These are phyloP conservation scores for Uromys caudimaculatus DNA, from an alignment of 2,797 vertebrate genomes.

Conservation along the genomic window DNA sequence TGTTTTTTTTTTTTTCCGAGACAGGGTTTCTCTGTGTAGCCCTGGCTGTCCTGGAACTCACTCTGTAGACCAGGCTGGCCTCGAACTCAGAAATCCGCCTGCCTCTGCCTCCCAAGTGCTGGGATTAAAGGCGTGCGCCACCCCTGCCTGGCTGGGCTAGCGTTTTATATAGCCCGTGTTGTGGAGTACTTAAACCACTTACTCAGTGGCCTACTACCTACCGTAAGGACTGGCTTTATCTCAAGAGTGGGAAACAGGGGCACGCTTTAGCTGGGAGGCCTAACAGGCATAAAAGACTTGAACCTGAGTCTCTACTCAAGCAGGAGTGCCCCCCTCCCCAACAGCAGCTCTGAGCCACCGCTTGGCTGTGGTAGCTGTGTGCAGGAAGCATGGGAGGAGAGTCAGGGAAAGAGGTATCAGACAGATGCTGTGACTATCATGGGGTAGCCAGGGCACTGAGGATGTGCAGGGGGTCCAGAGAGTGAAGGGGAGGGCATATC, in stretches of 20 bases:
- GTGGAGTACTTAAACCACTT: background rate
- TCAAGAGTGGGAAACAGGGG: background rate
- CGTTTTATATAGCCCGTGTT: background rate
- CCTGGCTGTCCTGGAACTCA: too few relatives aligned
- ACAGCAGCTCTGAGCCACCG: background rate
- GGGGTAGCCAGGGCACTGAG: too few relatives aligned
- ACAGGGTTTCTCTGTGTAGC: too few relatives aligned
- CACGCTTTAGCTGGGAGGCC: background rate
- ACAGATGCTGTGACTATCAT: background rate
- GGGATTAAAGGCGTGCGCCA: too few relatives aligned
- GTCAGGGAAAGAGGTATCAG: background rate
- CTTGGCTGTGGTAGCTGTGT: background rate
- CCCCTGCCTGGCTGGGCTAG: too few relatives aligned
- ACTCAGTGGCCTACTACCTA: background rate
- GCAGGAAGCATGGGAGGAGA: background rate
- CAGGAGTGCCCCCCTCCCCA: background rate
- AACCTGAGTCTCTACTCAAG: background rate
- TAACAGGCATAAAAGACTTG: background rate
- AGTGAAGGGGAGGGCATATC: too few relatives aligned
- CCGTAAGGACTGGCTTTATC: background rate
- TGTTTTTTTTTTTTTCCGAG: too few relatives aligned
- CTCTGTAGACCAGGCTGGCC: too few relatives aligned
- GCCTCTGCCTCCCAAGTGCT: too few relatives aligned
- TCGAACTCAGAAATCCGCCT: too few relatives aligned
- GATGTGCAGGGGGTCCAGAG: too few relatives aligned